Base-by-base conservation (phyloP, 2,797 vertebrate species). In the Anguilla megastoma region DNA sequence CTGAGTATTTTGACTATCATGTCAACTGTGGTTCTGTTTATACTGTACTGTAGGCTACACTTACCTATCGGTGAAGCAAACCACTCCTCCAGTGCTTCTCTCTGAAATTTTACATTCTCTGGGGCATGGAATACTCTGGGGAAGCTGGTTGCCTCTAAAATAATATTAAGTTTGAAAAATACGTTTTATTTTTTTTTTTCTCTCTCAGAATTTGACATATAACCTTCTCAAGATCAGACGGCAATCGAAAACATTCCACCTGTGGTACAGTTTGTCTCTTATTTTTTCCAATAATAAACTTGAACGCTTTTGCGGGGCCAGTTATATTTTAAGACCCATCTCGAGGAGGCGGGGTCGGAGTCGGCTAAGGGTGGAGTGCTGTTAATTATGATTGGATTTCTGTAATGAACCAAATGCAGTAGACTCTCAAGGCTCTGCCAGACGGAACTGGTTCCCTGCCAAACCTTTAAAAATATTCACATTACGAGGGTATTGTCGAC, bases 311-410 rank as follows among this genome's bases (percentile, higher is more conserved):
- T 45, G 41, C 41, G 79, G 36, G 45, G 7, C 79, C 9, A n/a
- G 79, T 50, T 82, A 45, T 82, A 48, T 82, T 82, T 82, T 45
- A 50, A 82, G 4, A 45, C 45, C 18, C 79, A 21, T 50, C 45
- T 50, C 10, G 8, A 21, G 18, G 18, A 9, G 41, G 74, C 36
- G 3, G 74, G 33, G 12, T 41, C 4, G 14, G 41, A 10, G 36
- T 18, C 4, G 45, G 74, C 33, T 82, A 7, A 18, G 7, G 45
- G 79, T 48, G 79, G 79, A 18, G 3, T 50, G 45, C 18, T 1
- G 79, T 82, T 48, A 82, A 82, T 82, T 82, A 82, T 82, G 79
- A 50, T n/a, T 50, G 79, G 45, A 82, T 82, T 82, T 50, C 45
- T 82, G 21, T 82, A 82, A 48, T 82, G 21, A 48, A 82, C 79